Percentiles rank a stretch among this genome's conserved stretches.
These are phyloP conservation scores for Thaumatotibia leucotreta DNA, from an alignment of 1,140 invertebrate genomes.

Conservation along the genomic window DNA sequence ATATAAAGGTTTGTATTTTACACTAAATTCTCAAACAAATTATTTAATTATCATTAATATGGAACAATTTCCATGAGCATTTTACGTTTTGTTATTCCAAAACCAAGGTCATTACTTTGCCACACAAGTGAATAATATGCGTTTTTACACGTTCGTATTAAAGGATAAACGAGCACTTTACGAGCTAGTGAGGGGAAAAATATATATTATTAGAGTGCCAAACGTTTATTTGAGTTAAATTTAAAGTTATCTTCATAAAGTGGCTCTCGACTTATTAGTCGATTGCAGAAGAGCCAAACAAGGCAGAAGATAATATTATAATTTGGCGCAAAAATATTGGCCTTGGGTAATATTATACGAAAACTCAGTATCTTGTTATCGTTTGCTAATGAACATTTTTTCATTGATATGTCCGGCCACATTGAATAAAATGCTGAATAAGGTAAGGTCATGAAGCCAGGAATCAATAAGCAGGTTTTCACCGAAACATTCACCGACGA, in stretches of 20 bases:
- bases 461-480: constrained; percentile 17
- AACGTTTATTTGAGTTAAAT: neutral
- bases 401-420: constrained; percentile 10
- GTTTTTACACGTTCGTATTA: too few species aligned
- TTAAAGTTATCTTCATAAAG: neutral
- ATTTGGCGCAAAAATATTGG: constrained; percentile 20
- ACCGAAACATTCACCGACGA: constrained; percentile 12
- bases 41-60: too few species aligned
- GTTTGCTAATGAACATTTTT: constrained; percentile 19
- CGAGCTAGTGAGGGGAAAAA: too few species aligned
- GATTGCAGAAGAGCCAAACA: neutral
- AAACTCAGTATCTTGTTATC: constrained; percentile 17
- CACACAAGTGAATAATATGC: too few species aligned
- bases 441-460: constrained; percentile 12
- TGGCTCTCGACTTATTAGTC: neutral
- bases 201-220: neutral
- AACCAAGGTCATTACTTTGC: too few species aligned
- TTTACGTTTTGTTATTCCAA: too few species aligned
- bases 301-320: constrained; percentile 6
- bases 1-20: too few species aligned
- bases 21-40: too few species aligned
- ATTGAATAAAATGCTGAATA: constrained; percentile 15
- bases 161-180: too few species aligned
- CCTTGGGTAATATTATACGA: constrained; percentile 20
- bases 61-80: too few species aligned